Evolutionary conservation across 1,140 invertebrate genomes (phyloP).

Genomic region (Thaumatotibia leucotreta): DNA sequence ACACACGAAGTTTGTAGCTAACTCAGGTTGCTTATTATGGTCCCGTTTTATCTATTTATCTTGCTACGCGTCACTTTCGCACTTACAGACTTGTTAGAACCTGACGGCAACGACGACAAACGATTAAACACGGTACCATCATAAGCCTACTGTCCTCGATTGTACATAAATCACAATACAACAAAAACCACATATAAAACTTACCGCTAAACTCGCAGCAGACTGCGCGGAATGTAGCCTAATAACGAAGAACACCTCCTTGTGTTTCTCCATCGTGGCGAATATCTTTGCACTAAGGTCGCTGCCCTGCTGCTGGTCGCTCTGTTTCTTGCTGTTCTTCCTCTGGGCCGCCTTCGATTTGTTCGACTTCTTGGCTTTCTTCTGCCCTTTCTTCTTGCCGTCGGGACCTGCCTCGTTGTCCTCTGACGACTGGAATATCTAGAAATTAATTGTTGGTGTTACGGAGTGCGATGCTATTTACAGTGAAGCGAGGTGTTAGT

Average conservation of each 20-base stretch:
- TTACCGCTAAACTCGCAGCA: conserved; percentile 92
- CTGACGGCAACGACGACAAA: no score
- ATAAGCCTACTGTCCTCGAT: no score
- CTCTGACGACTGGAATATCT: conserved; percentile 87
- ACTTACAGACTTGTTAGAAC: no score
- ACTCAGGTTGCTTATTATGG: no score
- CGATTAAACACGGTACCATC: no score
- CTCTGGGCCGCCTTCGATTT: conserved; percentile 97
- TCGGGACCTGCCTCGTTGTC: conserved; percentile 90
- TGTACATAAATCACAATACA: conserved; percentile 13
- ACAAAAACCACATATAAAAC: conserved; percentile 39
- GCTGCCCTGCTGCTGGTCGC: conserved; percentile 95
- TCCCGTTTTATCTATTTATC: no score
- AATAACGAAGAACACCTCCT: conserved; percentile 99
- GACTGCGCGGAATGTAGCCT: conserved; percentile 96
- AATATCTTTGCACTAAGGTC: conserved; percentile 98
- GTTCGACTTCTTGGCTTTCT: conserved; percentile 97
- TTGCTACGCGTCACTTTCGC: no score
- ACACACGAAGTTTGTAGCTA: not conserved
- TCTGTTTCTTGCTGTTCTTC: conserved; percentile 96
- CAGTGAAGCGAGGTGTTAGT: not conserved
- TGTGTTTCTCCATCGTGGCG: conserved; percentile 99
- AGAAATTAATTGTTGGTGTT: conserved; percentile 45
- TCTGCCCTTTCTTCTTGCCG: conserved; percentile 97
- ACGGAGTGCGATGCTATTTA: not conserved